Percentiles rank a stretch among this genome's conserved stretches.
Evolutionary conservation across 2,888 invertebrate genomes (phyloP).

Genomic region (Pelosia muscerda): DNA sequence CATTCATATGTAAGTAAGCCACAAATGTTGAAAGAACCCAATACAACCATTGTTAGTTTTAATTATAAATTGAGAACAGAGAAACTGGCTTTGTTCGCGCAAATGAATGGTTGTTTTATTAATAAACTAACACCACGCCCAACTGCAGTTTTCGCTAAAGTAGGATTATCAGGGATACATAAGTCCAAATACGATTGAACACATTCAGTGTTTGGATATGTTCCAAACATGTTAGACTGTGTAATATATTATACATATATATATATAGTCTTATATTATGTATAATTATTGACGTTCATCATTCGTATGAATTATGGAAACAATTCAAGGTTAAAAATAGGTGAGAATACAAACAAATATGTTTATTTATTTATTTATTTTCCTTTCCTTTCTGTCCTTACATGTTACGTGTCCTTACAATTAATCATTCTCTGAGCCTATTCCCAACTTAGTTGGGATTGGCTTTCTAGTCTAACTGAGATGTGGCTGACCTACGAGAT

Average conservation of each 20-base stretch:
- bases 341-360: background rate
- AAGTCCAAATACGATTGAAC: constrained; percentile 35
- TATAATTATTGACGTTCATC: background rate
- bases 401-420: too few relatives aligned
- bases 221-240: constrained; percentile 45
- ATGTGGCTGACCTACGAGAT: too few relatives aligned
- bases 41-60: constrained; percentile 16
- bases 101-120: constrained; percentile 29
- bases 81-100: constrained; percentile 8
- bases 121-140: constrained; percentile 33
- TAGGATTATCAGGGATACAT: constrained; percentile 39
- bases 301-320: too few relatives aligned
- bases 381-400: too few relatives aligned
- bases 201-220: constrained; percentile 37
- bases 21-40: background rate
- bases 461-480: too few relatives aligned
- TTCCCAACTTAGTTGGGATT: too few relatives aligned
- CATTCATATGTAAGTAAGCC: background rate
- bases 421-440: too few relatives aligned
- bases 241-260: too few relatives aligned
- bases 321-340: background rate
- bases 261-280: constrained; percentile 35
- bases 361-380: too few relatives aligned
- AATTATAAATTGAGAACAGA: constrained; percentile 19
- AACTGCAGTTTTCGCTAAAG: constrained; percentile 28